These are phyloP conservation scores for Thaumatotibia leucotreta DNA, from an alignment of 1,140 invertebrate genomes.

Conservation along the genomic window DNA sequence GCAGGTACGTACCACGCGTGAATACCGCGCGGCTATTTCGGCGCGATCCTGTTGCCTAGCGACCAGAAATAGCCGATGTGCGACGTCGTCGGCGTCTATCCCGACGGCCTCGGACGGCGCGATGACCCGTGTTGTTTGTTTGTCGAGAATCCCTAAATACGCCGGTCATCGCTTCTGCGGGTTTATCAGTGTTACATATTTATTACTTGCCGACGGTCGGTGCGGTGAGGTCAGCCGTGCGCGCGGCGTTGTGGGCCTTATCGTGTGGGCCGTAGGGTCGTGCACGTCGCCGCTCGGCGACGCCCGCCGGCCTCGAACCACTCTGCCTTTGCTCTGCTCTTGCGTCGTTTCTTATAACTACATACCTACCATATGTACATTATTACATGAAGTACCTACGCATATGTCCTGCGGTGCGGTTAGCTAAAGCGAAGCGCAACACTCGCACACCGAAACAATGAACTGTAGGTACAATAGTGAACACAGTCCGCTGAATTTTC, in stretches of 20 bases:
- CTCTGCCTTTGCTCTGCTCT: constrained; percentile 62
- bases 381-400: background rate
- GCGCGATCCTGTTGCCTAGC: constrained; percentile 19
- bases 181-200: constrained; percentile 76
- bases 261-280: constrained; percentile 61
- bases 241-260: constrained; percentile 65
- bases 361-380: constrained; percentile 7
- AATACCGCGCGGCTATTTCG: constrained; percentile 22
- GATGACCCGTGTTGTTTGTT: constrained; percentile 44
- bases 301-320: constrained; percentile 56
- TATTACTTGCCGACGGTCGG: constrained; percentile 67
- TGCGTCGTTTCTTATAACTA: constrained; percentile 51
- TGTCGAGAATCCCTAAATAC: constrained; percentile 59
- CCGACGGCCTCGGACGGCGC: constrained; percentile 21
- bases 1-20: constrained; percentile 60
- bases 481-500: background rate
- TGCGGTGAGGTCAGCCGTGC: constrained; percentile 66
- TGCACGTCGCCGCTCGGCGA: constrained; percentile 28
- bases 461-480: background rate
- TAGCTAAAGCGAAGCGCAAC: background rate
- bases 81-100: constrained; percentile 19
- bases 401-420: background rate
- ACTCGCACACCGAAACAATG: background rate
- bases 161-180: constrained; percentile 70
- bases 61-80: constrained; percentile 47